Percentiles rank a stretch among this genome's conserved stretches.
phyloP scores from a whole-genome alignment of 1,140 invertebrate species.

The Campoletis sonorensis region DNA sequence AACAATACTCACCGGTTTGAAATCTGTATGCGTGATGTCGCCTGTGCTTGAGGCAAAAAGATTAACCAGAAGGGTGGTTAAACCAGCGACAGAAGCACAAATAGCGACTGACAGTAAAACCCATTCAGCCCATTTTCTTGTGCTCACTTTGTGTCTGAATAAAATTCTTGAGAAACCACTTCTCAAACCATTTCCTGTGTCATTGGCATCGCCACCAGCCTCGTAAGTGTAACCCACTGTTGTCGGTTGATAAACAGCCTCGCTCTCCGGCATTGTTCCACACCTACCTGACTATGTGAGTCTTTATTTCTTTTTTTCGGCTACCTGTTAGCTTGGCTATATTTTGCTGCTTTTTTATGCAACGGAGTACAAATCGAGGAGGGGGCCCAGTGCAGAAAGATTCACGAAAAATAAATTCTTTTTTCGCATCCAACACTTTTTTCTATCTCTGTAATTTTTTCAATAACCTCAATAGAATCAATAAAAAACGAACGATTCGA shows the following conservation, averaged over 20 bases:
- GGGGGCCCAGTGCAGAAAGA: too few relatives aligned
- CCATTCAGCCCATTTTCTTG: slow-evolving; percentile 73
- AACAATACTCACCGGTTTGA: slow-evolving; percentile 27
- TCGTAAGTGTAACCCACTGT: slow-evolving; percentile 75
- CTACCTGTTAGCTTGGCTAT: too few relatives aligned
- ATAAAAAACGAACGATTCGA: too few relatives aligned
- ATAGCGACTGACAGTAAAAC: slow-evolving; percentile 69
- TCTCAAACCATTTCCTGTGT: slow-evolving; percentile 63
- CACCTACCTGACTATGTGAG: too few relatives aligned
- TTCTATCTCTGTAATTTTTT: too few relatives aligned
- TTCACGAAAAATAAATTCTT: too few relatives aligned
- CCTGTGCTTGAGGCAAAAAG: slow-evolving; percentile 57
- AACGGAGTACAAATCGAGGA: too few relatives aligned
- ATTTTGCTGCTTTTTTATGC: too few relatives aligned
- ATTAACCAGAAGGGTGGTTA: slow-evolving; percentile 69
- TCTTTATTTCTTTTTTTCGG: too few relatives aligned
- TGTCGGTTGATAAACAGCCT: slow-evolving; percentile 74
- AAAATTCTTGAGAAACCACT: slow-evolving; percentile 70
- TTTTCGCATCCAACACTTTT: too few relatives aligned
- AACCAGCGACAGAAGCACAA: slow-evolving; percentile 68
- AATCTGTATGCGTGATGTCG: too few relatives aligned
- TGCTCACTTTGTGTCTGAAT: slow-evolving; percentile 73
- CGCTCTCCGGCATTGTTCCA: slow-evolving; percentile 69
- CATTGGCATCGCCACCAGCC: slow-evolving; percentile 64
- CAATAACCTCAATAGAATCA: too few relatives aligned